Evolutionary conservation across 1,140 invertebrate genomes (phyloP).

Genomic region (Medauroidea extradentata): DNA sequence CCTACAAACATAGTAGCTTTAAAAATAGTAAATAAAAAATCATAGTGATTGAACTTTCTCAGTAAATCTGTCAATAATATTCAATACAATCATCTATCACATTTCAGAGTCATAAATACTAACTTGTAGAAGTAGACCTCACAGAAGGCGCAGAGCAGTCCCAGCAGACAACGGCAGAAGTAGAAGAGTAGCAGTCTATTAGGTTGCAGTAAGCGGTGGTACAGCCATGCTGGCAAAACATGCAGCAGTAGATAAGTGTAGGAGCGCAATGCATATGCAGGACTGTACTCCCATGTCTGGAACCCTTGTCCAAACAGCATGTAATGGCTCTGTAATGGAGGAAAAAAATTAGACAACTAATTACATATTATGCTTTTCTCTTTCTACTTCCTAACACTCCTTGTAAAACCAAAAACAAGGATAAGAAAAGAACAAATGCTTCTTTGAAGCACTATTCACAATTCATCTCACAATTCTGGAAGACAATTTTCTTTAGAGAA

Average conservation of each 20-base stretch:
- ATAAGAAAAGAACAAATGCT: too few species aligned
- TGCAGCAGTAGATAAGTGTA: conserved; percentile 88
- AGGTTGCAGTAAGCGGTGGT: conserved; percentile 67
- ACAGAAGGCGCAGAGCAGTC: conserved; percentile 69
- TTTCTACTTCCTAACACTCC: too few species aligned
- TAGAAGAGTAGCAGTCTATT: conserved; percentile 88
- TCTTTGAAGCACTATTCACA: too few species aligned
- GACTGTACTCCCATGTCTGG: conserved; percentile 99
- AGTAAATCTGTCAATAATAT: too few species aligned
- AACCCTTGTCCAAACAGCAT: conserved; percentile 84
- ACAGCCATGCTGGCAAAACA: conserved; percentile 79
- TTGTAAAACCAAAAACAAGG: too few species aligned
- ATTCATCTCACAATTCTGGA: too few species aligned
- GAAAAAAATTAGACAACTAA: too few species aligned
- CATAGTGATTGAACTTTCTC: not conserved
- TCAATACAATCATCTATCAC: too few species aligned
- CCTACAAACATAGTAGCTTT: too few species aligned
- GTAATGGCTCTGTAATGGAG: conserved; percentile 73
- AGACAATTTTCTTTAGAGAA: too few species aligned
- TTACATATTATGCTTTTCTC: too few species aligned
- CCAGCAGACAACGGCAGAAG: conserved; percentile 77
- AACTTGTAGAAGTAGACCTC: conserved; percentile 95
- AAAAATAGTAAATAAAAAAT: not conserved
- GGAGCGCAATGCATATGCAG: conserved; percentile 87
- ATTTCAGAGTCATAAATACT: too few species aligned